Conservation (phyloP, 1,140 invertebrate species). For the Helicorthomorpha holstii region DNA sequence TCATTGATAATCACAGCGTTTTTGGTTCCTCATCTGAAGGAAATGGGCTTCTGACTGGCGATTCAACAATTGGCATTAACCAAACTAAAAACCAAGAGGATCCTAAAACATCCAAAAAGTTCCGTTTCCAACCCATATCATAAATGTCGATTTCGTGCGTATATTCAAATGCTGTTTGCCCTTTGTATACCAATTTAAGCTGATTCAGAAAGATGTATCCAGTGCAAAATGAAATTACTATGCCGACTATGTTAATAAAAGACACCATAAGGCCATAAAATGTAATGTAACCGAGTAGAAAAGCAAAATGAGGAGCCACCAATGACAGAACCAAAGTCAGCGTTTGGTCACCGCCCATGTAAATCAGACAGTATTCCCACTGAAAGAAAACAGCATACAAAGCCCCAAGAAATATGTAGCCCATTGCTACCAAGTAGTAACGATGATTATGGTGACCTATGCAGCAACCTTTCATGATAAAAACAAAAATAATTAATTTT, state of each 20-base stretch:
- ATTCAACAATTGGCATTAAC: constrained; percentile 8
- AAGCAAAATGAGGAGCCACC: constrained; percentile 14
- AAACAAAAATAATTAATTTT: background rate
- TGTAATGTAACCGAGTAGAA: constrained; percentile 10
- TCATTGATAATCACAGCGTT: too few relatives aligned
- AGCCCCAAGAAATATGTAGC: constrained; percentile 13
- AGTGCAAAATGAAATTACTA: constrained; percentile 3
- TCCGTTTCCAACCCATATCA: constrained; percentile 11
- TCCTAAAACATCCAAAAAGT: constrained; percentile 13
- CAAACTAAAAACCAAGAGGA: constrained; percentile 11
- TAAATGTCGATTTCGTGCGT: constrained; percentile 8
- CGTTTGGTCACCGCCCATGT: constrained; percentile 10
- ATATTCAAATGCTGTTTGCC: constrained; percentile 14
- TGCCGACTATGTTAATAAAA: constrained; percentile 8
- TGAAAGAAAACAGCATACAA: constrained; percentile 10
- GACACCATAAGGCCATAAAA: constrained; percentile 11
- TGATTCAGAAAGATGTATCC: constrained; percentile 7
- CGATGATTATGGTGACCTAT: constrained; percentile 15
- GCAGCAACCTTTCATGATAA: constrained; percentile 11
- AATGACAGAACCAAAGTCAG: constrained; percentile 5
- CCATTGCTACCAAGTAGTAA: constrained; percentile 12
- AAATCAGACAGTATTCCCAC: constrained; percentile 8
- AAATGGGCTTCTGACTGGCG: too few relatives aligned
- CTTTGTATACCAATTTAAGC: constrained; percentile 6
- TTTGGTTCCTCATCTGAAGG: too few relatives aligned